Evolutionary conservation across 2,113 vertebrate species (phyloP).

Genomic region (Caloenas nicobarica): DNA sequence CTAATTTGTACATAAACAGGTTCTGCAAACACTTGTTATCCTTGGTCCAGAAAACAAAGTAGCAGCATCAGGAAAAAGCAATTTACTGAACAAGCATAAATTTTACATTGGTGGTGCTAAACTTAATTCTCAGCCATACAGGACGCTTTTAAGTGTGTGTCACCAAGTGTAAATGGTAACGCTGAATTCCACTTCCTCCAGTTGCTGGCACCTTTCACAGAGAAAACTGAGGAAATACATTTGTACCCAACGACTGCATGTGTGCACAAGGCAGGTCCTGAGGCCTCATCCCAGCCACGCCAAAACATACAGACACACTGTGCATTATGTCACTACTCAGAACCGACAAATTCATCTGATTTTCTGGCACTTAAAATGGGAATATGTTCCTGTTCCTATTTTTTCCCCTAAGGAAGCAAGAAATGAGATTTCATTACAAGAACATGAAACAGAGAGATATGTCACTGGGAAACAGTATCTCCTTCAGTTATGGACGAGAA

Average conservation of each 20-base stretch:
- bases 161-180: neutral
- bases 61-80: neutral
- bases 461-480: neutral
- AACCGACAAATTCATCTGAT: neutral
- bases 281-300: too few relatives aligned
- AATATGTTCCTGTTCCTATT: neutral
- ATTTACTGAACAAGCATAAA: neutral
- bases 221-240: neutral
- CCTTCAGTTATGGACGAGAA: neutral
- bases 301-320: neutral
- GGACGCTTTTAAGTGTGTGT: neutral
- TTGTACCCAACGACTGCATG: accelerated
- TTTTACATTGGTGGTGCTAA: neutral
- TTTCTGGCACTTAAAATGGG: neutral
- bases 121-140: neutral
- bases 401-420: neutral
- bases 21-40: neutral
- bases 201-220: neutral
- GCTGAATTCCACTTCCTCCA: neutral
- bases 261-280: accelerated
- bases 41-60: neutral
- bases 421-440: neutral
- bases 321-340: neutral
- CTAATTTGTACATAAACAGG: neutral
- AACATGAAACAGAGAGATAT: neutral